These are phyloP conservation scores for Sogatella furcifera DNA, from an alignment of 1,140 invertebrate species.

Conservation along the genomic window DNA sequence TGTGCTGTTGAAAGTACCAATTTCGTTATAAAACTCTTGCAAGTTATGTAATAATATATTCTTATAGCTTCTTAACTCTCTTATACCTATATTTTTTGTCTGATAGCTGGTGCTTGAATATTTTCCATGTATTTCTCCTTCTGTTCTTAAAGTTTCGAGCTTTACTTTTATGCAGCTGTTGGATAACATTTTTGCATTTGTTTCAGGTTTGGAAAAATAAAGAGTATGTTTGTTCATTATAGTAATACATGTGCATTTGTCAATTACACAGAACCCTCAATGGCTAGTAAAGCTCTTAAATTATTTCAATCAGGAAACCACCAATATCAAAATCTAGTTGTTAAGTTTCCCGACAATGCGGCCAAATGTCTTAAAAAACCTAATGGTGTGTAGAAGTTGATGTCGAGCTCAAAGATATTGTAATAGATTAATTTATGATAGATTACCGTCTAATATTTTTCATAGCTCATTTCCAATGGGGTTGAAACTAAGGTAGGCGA, in stretches of 20 bases:
- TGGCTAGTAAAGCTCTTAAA: slow-evolving; percentile 5
- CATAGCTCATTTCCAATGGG: too few species aligned
- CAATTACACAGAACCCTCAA: slow-evolving; percentile 3
- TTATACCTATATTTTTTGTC: too few species aligned
- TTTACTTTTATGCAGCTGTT: background rate
- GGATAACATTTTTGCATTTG: background rate
- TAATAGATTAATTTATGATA: too few species aligned
- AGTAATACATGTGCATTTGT: slow-evolving; percentile 11
- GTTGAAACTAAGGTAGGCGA: too few species aligned
- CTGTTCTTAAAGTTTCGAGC: background rate
- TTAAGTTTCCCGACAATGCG: too few species aligned
- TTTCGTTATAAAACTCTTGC: background rate
- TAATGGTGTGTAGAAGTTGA: too few species aligned
- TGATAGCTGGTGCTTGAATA: too few species aligned
- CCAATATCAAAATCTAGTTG: too few species aligned
- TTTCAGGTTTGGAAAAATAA: slow-evolving; percentile 10
- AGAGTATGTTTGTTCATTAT: slow-evolving; percentile 3
- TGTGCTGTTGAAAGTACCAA: background rate
- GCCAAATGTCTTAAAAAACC: too few species aligned
- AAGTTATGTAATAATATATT: too few species aligned
- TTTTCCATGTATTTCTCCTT: background rate
- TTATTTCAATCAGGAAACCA: background rate
- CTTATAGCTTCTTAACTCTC: background rate
- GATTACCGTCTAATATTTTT: too few species aligned
- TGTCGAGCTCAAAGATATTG: too few species aligned